phyloP scores from a whole-genome alignment of 2,113 vertebrate species.

The Pedionomus torquatus region DNA sequence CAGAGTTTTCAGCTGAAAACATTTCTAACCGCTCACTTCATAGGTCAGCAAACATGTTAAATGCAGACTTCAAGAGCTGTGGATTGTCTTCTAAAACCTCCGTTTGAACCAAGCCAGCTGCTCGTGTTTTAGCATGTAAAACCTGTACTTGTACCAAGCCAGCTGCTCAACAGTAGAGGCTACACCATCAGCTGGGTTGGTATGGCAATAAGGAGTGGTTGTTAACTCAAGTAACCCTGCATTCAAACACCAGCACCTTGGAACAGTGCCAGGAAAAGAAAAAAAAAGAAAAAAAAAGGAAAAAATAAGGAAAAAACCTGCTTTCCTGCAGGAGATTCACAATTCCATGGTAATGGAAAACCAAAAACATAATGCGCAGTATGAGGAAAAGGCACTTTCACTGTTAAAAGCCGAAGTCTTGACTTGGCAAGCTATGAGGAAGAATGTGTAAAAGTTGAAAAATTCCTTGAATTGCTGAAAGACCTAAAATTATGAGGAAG shows the following conservation, averaged over 20 bases:
- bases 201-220: not conserved
- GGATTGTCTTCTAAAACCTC: not conserved
- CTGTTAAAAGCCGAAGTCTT: not conserved
- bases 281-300: not conserved
- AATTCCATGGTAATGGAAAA: not conserved
- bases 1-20: not conserved
- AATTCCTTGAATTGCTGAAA: not conserved
- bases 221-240: not conserved
- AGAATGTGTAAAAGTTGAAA: not conserved
- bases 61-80: not conserved
- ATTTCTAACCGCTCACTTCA: not conserved
- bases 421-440: not conserved
- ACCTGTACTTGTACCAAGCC: not conserved
- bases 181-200: not conserved
- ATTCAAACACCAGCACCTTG: not conserved
- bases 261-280: accelerated
- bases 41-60: not conserved
- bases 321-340: not conserved
- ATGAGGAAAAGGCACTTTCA: not conserved
- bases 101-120: not conserved
- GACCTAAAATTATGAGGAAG: not conserved
- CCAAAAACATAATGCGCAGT: accelerated
- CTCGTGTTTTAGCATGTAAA: not conserved
- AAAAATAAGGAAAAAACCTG: not conserved
- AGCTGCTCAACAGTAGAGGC: not conserved